Base-by-base conservation (phyloP, 64 coral and sea anemone species). In the Porites lutea region DNA sequence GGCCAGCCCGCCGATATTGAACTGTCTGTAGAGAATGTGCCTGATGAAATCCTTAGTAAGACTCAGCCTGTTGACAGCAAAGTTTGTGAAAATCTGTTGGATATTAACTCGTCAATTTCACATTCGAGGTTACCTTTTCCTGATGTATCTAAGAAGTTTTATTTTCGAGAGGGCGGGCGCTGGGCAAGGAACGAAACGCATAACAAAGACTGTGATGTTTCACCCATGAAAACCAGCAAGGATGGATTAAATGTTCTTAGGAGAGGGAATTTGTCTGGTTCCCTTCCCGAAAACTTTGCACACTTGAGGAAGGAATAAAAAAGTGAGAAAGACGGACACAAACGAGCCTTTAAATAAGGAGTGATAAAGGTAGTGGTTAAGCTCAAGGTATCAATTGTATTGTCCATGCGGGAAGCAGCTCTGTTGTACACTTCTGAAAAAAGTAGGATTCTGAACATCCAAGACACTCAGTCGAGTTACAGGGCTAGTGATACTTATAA, bases 401-500 rank as follows among this genome's bases (percentile, higher is more conserved):
- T 71, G 67, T 71, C 67, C n/a, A 71, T 20, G 5, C 20, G 67
- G 20, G 67, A 71, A 71, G 67, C 67, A 71, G 67, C 67, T 71
- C 10, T 71, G 21, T 23, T 71, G 4, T 43, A 71, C 67, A 71
- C 67, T 23, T 71, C 67, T 71, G 67, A 71, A 71, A 71, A 21
- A 10, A 71, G 27, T 23, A 71, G n/a, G 19, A 2, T 71, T 71
- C 10, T 71, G n/a, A 71, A 71, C 21, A 71, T 23, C 19, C 67
- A 71, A 12, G 79, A 58, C 63, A 6, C 58, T 27, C 13, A 5
- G 2, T 22, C 79, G 43, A 83, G 79, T 46, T 83, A 83, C 79
- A 83, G 79, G 79, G 79, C 79, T 83, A 83, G 79, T 83, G 79
- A 83, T 61, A 83, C 79, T 27, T 65, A 83, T 61, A 9, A 60